phyloP scores from a whole-genome alignment of 2,797 vertebrate species.

The Neosilurus mollespiculum region DNA sequence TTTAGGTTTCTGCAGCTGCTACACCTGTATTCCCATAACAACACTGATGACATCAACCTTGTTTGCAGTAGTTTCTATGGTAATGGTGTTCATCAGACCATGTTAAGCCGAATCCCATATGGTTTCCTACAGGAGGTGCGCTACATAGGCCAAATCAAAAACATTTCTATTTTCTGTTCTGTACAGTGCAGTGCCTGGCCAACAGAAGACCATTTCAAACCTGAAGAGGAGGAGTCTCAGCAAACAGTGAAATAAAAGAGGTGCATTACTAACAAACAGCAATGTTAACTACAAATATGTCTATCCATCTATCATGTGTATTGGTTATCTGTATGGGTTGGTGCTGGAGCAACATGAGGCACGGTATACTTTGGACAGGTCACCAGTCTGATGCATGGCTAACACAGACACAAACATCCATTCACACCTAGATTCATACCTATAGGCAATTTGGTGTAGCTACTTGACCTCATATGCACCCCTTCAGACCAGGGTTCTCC shows the following conservation, averaged over 20 bases:
- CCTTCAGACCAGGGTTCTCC: too few relatives aligned
- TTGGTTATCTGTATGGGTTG: too few relatives aligned
- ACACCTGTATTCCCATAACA: background rate
- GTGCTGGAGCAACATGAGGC: too few relatives aligned
- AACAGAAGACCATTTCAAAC: background rate
- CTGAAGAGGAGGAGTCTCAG: too few relatives aligned
- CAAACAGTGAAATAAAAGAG: background rate
- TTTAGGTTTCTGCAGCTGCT: background rate
- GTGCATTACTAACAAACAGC: too few relatives aligned
- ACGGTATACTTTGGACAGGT: background rate
- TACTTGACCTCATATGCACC: too few relatives aligned
- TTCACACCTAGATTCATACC: too few relatives aligned
- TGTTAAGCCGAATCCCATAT: background rate
- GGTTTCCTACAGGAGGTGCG: background rate
- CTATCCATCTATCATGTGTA: too few relatives aligned
- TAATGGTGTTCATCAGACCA: background rate
- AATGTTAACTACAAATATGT: too few relatives aligned
- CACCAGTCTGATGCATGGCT: background rate
- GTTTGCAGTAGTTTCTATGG: background rate
- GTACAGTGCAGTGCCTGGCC: background rate
- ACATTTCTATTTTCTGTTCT: too few relatives aligned
- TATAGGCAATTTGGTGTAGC: too few relatives aligned
- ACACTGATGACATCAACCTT: background rate
- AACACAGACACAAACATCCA: too few relatives aligned
- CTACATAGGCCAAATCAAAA: background rate